These are phyloP conservation scores for Rachycentron canadum DNA, from an alignment of 2,797 vertebrate genomes.

Conservation along the genomic window DNA sequence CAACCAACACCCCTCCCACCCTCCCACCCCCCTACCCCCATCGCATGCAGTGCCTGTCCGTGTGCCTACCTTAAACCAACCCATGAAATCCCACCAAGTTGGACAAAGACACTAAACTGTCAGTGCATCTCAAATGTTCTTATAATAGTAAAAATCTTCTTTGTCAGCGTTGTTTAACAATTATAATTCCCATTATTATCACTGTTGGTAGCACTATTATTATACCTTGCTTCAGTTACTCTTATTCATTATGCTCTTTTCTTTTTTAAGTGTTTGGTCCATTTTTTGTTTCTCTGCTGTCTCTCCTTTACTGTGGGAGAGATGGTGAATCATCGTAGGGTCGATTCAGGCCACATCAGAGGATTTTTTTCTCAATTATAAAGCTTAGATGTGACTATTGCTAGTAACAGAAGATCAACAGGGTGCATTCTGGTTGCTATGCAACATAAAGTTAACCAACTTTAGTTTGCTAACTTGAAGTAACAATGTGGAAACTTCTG, in stretches of 20 bases:
- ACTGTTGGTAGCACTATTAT: slow-evolving; percentile 76
- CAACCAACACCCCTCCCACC: slow-evolving; percentile 57
- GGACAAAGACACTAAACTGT: slow-evolving; percentile 84
- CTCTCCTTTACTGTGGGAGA: slow-evolving; percentile 47
- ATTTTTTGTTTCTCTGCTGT: slow-evolving; percentile 45
- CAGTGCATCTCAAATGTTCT: slow-evolving; percentile 82
- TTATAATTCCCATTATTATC: slow-evolving; percentile 81
- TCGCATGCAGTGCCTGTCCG: slow-evolving; percentile 95
- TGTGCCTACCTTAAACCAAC: slow-evolving; percentile 90
- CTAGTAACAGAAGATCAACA: slow-evolving; percentile 73
- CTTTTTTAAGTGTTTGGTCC: slow-evolving; percentile 63
- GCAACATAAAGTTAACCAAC: slow-evolving; percentile 71
- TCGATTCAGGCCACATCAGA: slow-evolving; percentile 55
- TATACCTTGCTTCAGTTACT: slow-evolving; percentile 80
- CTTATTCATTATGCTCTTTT: slow-evolving; percentile 78
- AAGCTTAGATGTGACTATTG: slow-evolving; percentile 58
- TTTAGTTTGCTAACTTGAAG: slow-evolving; percentile 52
- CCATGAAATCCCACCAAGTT: slow-evolving; percentile 83
- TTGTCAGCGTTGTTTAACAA: slow-evolving; percentile 67
- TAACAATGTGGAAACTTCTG: slow-evolving; percentile 38
- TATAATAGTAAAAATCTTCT: slow-evolving; percentile 81
- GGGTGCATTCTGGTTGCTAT: slow-evolving; percentile 79
- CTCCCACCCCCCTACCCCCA: slow-evolving; percentile 72
- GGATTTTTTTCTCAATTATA: slow-evolving; percentile 38
- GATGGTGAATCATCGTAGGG: slow-evolving; percentile 63